These are phyloP conservation scores for Chelonoidis abingdonii DNA, from an alignment of 2,113 vertebrate genomes.

Conservation along the genomic window DNA sequence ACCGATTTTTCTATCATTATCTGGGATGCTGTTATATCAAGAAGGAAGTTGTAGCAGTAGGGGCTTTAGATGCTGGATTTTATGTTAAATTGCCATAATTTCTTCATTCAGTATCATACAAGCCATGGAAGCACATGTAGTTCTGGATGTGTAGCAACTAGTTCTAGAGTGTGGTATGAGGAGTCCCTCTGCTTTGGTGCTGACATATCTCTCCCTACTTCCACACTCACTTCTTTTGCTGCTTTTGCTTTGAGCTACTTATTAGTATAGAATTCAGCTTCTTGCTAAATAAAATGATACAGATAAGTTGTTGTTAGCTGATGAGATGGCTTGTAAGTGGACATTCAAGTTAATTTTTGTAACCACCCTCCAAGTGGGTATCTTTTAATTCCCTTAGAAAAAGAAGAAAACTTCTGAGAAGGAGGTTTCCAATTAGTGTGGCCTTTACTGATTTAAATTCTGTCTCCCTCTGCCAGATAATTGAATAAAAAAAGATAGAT, in stretches of 20 bases:
- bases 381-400: slow-evolving; percentile 44
- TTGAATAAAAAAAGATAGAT: slow-evolving; percentile 45
- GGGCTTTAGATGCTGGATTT: not conserved
- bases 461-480: slow-evolving; percentile 27
- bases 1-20: not conserved
- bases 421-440: slow-evolving; percentile 49
- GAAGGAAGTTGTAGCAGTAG: not conserved
- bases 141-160: not conserved
- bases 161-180: not conserved
- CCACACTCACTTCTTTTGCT: not conserved
- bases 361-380: slow-evolving; percentile 39
- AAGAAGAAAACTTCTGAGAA: slow-evolving; percentile 36
- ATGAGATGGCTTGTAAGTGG: slow-evolving; percentile 51
- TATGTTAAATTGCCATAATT: not conserved
- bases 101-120: not conserved
- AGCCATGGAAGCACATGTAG: not conserved
- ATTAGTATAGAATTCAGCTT: slow-evolving; percentile 17
- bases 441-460: slow-evolving; percentile 48
- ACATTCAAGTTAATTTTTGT: slow-evolving; percentile 64
- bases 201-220: not conserved
- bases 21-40: not conserved
- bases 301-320: slow-evolving; percentile 44
- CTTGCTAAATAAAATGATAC: slow-evolving; percentile 34
- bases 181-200: not conserved
- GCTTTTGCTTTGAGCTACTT: not conserved